Evolutionary conservation across 2,888 invertebrate genomes (phyloP), one percentile per base, ranked within the genome.

Genomic region (Rhagonycha fulva): DNA sequence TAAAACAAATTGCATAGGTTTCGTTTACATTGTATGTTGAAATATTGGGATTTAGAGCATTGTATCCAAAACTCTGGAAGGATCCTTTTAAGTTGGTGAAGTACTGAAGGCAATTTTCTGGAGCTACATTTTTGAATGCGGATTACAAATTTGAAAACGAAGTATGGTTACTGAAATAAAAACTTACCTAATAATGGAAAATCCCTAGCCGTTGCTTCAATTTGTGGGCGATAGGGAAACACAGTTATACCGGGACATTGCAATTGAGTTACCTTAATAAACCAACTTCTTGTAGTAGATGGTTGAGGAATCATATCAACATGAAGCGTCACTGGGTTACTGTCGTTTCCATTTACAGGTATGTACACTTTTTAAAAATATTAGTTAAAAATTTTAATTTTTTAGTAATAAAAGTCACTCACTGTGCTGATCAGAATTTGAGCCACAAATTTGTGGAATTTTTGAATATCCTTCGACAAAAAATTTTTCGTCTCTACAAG

Each of bases 81-180:
- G 84, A 83, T 0, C 92, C 93, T 0, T 87, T 83, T 0, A 89
- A 84, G 68, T 91, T 91, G 0, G 91, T 91, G 83, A 89, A 92
- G 87, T 91, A 94, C 81, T 94, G 94, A 14, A 92, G 88, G 70
- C 93, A 93, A 62, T 93, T 93, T 0, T 89, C 88, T 0, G 94
- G 94, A 0, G 94, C 92, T 88, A 79, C 68, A 83, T 47, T 47
- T 47, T 82, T 30, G 78, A 72, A 23, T 70, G 60, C 71, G 62
- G 73, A 24, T 72, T 67, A 63, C 26, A 26, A 60, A 62, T 63
- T 47, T 68, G 24, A 14, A 24, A 14, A n/a, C 11, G 14, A 14
- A 62, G 62, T 14, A 62, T 24, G 11, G n/a, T 14, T 14, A 71
- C 14, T 69, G 68, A 23, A 9, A 19, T 19, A 12, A 30, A n/a